phyloP scores from a whole-genome alignment of 1,140 invertebrate species.

The Drosophila elegans region DNA sequence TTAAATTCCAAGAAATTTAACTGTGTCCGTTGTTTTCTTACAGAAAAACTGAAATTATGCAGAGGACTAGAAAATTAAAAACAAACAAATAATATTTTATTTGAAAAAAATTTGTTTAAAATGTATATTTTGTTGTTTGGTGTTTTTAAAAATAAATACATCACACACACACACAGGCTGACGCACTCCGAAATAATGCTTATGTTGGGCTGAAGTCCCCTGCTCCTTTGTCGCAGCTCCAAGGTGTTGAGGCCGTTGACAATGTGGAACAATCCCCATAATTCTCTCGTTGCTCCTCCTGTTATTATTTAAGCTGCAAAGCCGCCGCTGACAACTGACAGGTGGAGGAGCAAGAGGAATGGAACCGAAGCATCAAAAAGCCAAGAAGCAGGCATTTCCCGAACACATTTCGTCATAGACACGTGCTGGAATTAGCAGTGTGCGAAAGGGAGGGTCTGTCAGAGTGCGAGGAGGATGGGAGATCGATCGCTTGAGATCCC shows the following conservation, averaged over 20 bases:
- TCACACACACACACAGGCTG: constrained; percentile 34
- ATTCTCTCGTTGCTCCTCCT: background rate
- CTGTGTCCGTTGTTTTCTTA: too few species aligned
- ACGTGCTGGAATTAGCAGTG: constrained; percentile 66
- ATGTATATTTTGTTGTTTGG: constrained; percentile 7
- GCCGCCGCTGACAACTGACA: constrained; percentile 68
- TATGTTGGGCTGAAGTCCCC: constrained; percentile 50
- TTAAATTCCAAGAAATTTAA: too few species aligned
- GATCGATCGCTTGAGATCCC: too few species aligned
- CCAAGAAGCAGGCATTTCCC: constrained; percentile 29
- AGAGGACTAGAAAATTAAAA: too few species aligned
- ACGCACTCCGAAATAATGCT: constrained; percentile 53
- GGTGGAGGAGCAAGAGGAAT: constrained; percentile 56
- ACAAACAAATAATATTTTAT: background rate
- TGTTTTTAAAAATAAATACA: constrained; percentile 69
- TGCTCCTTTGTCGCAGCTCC: constrained; percentile 33
- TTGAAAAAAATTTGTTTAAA: background rate
- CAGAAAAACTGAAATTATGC: background rate
- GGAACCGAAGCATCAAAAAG: constrained; percentile 15
- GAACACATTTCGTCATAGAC: constrained; percentile 57
- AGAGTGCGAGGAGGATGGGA: background rate
- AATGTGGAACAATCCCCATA: constrained; percentile 61
- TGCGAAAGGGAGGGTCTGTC: background rate
- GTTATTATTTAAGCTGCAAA: constrained; percentile 61
- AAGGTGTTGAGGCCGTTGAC: constrained; percentile 58